Conservation (phyloP, 2,888 invertebrate species). For the Drosophila algonquin region DNA sequence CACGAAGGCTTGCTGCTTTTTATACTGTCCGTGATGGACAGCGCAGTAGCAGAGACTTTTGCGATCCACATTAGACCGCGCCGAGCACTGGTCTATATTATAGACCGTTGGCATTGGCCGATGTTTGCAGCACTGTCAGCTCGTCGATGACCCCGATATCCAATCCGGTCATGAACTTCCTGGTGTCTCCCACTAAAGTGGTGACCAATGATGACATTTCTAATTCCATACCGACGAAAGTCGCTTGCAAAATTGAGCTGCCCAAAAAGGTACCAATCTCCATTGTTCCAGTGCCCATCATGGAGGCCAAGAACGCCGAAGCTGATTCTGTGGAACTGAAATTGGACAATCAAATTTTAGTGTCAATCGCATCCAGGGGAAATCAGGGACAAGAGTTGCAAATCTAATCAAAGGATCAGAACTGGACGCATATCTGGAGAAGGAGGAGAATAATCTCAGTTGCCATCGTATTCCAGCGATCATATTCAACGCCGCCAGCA, state of each 20-base stretch:
- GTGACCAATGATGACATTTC: slow-evolving; percentile 90
- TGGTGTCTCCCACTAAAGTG: slow-evolving; percentile 93
- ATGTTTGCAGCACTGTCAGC: slow-evolving; percentile 88
- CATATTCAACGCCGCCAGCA: slow-evolving; percentile 53
- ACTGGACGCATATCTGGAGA: slow-evolving; percentile 8
- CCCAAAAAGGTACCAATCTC: slow-evolving; percentile 87
- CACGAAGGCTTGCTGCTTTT: too few relatives aligned
- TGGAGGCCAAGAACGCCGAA: slow-evolving; percentile 80
- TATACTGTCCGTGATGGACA: too few relatives aligned
- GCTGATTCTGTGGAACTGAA: slow-evolving; percentile 50
- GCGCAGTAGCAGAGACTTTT: too few relatives aligned
- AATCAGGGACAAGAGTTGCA: slow-evolving; percentile 23
- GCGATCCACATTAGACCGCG: too few relatives aligned
- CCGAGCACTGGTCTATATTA: too few relatives aligned
- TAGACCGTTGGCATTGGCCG: slow-evolving; percentile 87
- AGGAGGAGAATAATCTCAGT: slow-evolving; percentile 60
- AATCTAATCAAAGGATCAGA: slow-evolving; percentile 21
- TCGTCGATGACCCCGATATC: slow-evolving; percentile 85
- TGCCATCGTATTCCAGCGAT: slow-evolving; percentile 83
- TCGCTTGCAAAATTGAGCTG: slow-evolving; percentile 86
- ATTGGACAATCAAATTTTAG: slow-evolving; percentile 35
- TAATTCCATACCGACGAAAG: slow-evolving; percentile 88
- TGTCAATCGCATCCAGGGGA: slow-evolving; percentile 28
- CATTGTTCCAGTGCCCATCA: slow-evolving; percentile 85
- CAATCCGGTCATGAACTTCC: slow-evolving; percentile 94